Conservation (phyloP, 2,888 invertebrate genomes). For the Argyresthia albistria region DNA sequence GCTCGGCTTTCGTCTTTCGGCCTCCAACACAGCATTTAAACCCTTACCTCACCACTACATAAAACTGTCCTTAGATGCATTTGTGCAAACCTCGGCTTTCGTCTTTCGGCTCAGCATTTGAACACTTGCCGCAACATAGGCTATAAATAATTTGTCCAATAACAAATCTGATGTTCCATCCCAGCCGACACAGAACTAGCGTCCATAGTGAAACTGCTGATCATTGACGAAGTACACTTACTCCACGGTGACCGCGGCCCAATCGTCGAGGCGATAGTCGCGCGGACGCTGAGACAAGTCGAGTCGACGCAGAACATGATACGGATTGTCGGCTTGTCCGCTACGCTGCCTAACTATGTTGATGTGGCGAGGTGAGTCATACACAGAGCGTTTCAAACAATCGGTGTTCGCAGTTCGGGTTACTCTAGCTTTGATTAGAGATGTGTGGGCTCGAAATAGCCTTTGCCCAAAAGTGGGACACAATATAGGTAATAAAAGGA, state of each 20-base stretch:
- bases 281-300: conserved; percentile 93
- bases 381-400: not conserved
- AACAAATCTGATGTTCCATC: conserved; percentile 16
- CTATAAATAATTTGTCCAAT: not conserved
- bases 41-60: too few relatives aligned
- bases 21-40: too few relatives aligned
- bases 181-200: conserved; percentile 89
- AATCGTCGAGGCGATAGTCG: conserved; percentile 97
- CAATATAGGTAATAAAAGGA: too few relatives aligned
- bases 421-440: too few relatives aligned
- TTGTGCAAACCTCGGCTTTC: too few relatives aligned
- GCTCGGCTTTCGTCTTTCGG: too few relatives aligned
- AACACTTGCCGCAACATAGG: too few relatives aligned
- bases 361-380: conserved; percentile 84
- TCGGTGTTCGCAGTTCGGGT: not conserved
- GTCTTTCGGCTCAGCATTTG: too few relatives aligned
- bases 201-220: conserved; percentile 91
- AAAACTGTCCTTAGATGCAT: too few relatives aligned
- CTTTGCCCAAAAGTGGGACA: too few relatives aligned
- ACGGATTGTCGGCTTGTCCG: conserved; percentile 95
- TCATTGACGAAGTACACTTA: conserved; percentile 97
- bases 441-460: too few relatives aligned
- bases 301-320: conserved; percentile 95
- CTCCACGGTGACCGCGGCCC: conserved; percentile 98
- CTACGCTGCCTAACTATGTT: conserved; percentile 97